Evolutionary conservation across 2,888 invertebrate genomes (phyloP).

Genomic region (Polia nebulosa): DNA sequence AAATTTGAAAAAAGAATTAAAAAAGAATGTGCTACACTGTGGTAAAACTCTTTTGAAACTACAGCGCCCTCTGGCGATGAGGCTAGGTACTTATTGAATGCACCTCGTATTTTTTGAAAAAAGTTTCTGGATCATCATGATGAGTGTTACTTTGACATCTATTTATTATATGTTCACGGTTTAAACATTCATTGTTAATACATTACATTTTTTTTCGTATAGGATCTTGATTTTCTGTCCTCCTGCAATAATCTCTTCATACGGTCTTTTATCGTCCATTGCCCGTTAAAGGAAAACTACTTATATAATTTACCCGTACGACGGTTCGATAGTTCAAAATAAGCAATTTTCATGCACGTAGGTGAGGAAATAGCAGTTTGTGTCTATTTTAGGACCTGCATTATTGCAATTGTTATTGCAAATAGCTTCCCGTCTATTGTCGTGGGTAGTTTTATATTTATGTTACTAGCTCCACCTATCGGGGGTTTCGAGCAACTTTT

Average conservation of each 20-base stretch:
- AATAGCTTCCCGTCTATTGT: conserved; percentile 23
- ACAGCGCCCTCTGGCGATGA: too few relatives aligned
- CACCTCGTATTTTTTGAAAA: too few relatives aligned
- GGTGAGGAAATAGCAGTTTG: conserved; percentile 39
- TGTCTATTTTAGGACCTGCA: conserved; percentile 33
- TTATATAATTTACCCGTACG: conserved; percentile 13
- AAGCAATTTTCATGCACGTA: conserved; percentile 23
- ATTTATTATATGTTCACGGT: too few relatives aligned
- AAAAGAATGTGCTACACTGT: too few relatives aligned
- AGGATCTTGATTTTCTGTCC: not conserved
- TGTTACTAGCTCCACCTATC: conserved; percentile 38
- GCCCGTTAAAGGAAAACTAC: conserved; percentile 5
- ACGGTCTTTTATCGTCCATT: not conserved
- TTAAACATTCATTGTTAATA: too few relatives aligned
- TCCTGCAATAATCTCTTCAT: not conserved
- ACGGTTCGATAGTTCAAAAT: conserved; percentile 10
- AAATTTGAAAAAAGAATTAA: too few relatives aligned
- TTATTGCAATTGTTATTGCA: conserved; percentile 22
- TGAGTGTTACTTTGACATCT: not conserved
- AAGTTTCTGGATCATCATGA: too few relatives aligned
- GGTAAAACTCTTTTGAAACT: too few relatives aligned
- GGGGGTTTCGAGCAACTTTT: not conserved
- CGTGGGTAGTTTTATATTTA: conserved; percentile 6
- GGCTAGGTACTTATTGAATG: too few relatives aligned
- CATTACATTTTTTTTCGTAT: too few relatives aligned